Conservation (phyloP, 2,113 vertebrate species). For the Tachycineta bicolor region DNA sequence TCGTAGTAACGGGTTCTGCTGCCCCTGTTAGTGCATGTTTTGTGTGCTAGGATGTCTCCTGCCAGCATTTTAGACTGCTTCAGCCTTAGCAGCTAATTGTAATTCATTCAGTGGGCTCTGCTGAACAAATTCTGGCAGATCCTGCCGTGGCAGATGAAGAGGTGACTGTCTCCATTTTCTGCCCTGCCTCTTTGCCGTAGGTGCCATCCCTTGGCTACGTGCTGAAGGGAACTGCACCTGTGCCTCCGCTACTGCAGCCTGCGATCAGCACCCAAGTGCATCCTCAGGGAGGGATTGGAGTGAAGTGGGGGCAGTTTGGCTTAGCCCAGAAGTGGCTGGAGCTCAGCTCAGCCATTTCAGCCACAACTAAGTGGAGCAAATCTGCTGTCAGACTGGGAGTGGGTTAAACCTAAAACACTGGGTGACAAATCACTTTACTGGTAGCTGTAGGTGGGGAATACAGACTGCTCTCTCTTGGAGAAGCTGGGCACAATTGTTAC, state of each 20-base stretch:
- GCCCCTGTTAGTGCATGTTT: neutral
- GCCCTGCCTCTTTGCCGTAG: neutral
- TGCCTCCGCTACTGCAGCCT: neutral
- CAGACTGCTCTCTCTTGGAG: neutral
- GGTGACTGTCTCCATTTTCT: neutral
- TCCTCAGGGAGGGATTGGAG: neutral
- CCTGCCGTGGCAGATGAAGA: neutral
- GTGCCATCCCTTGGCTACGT: neutral
- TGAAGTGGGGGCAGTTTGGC: neutral
- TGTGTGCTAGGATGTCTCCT: neutral
- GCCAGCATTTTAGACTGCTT: neutral
- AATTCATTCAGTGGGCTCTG: neutral
- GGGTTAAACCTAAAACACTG: neutral
- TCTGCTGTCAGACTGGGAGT: neutral
- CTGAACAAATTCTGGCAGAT: neutral
- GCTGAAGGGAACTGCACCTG: neutral
- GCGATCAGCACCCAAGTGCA: neutral
- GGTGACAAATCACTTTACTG: neutral
- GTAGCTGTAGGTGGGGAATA: neutral
- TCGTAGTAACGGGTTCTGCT: neutral
- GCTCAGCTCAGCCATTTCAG: neutral
- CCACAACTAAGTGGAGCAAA: neutral
- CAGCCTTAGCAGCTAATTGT: neutral
- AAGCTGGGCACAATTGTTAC: neutral
- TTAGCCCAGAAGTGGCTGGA: neutral